phyloP scores from a whole-genome alignment of 2,797 vertebrate genomes.

The Urocyon cinereoargenteus region DNA sequence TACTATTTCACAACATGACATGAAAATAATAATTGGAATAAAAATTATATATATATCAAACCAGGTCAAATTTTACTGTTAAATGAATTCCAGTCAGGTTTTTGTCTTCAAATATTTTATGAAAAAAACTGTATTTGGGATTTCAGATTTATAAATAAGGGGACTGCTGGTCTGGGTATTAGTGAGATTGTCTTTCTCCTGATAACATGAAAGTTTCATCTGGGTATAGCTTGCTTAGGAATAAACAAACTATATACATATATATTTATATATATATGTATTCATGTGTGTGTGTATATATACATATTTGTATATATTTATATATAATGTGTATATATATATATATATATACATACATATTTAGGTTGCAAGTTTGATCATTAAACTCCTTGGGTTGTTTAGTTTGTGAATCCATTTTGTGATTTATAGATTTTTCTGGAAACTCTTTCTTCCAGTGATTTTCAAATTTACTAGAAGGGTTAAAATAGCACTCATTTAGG shows the following conservation, averaged over 20 bases:
- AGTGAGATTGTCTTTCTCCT: neutral
- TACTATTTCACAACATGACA: neutral
- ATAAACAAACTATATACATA: neutral
- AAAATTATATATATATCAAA: neutral
- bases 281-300: neutral
- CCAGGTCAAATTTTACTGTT: constrained; percentile 35
- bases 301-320: neutral
- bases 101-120: constrained; percentile 49
- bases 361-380: neutral
- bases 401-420: neutral
- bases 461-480: neutral
- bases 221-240: neutral
- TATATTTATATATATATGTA: neutral
- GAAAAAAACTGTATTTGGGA: neutral
- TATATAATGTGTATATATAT: neutral
- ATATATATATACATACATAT: neutral
- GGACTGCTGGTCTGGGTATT: neutral
- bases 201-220: neutral
- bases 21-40: neutral
- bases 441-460: neutral
- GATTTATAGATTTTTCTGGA: constrained; percentile 28
- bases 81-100: constrained; percentile 7
- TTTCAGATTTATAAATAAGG: constrained; percentile 21
- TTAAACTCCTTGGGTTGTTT: neutral
- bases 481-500: neutral